Base-by-base conservation (phyloP, 2,113 vertebrate species). In the Mirounga angustirostris region DNA sequence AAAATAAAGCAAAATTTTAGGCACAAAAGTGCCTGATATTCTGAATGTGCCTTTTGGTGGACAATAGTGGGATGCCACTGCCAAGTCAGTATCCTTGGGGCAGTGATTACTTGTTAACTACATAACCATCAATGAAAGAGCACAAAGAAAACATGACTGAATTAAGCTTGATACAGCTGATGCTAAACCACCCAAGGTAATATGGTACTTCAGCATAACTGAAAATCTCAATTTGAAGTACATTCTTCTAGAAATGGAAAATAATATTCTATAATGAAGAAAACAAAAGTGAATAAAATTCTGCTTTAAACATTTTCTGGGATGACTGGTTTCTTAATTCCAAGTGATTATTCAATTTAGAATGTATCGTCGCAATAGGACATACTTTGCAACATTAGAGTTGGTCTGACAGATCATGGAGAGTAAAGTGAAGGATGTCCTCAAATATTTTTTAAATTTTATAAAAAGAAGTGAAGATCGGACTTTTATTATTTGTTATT, bases 241-340 rank as follows among this genome's bases (percentile, higher is more conserved):
- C 7, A 82, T 69, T 89, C 91, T 96, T 87, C 80, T 89, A 65
- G 65, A 90, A 83, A 92, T 76, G 30, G 61, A 96, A 54, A 36
- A 46, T 36, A 92, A 92, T 92, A 81, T 76, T 97, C 54, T 63
- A 74, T 16, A 67, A 52, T 85, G n/a, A 95, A 87, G n/a, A 94
- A 93, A 91, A 71, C 2, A 58, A 18, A 87, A 54, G 43, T 94
- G 19, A 54, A 79, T 89, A 88, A 78, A 33, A 50, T 50, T 58
- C 61, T 65, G 56, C 40, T 92, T 90, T 85, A 50, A 30, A 88
- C 7, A 28, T 18, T 65, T 94, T 94, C 89, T 89, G 24, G 69
- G 16, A 61, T 82, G 89, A 94, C 30, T 88, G 71, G 67, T 43
- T 94, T 97, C 79, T 96, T 96, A 97, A 97, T 88, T 96, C 58